Evolutionary conservation across 2,113 vertebrate genomes (phyloP).

Genomic region (Nannobrachium achirus): DNA sequence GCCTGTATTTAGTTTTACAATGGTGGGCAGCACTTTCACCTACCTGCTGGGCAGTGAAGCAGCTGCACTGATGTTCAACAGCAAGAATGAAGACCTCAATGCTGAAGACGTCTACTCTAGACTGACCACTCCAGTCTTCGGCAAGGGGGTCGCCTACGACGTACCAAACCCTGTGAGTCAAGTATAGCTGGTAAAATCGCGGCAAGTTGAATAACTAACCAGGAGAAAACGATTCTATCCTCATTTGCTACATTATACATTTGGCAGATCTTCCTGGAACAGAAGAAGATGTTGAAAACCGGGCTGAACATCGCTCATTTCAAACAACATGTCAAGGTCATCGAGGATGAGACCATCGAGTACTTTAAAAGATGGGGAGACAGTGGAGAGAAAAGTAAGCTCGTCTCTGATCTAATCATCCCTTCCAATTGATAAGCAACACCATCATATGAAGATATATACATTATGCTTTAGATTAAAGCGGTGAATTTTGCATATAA

Average conservation of each 20-base stretch:
- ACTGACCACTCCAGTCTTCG: constrained; percentile 95
- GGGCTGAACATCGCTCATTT: constrained; percentile 93
- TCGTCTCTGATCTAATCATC: not conserved
- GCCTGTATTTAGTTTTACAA: constrained; percentile 97
- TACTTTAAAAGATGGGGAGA: constrained; percentile 96
- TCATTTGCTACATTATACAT: not conserved
- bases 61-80: constrained; percentile 93
- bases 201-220: no score
- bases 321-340: constrained; percentile 86
- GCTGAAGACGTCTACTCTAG: constrained; percentile 94
- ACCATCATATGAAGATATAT: no score
- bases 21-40: constrained; percentile 97
- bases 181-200: no score
- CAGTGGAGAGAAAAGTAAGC: constrained; percentile 89
- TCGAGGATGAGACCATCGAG: constrained; percentile 91
- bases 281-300: constrained; percentile 98
- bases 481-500: no score
- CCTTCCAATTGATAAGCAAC: no score
- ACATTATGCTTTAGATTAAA: no score
- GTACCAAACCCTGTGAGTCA: constrained; percentile 88
- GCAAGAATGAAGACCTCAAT: constrained; percentile 96
- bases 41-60: constrained; percentile 96
- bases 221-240: not conserved
- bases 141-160: constrained; percentile 95
- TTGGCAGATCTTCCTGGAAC: constrained; percentile 92